A percentile compares a stretch with the other conserved stretches of the same genome.
Evolutionary conservation across 2,797 vertebrate genomes (phyloP).

Genomic region (Hippocampus kuda): DNA sequence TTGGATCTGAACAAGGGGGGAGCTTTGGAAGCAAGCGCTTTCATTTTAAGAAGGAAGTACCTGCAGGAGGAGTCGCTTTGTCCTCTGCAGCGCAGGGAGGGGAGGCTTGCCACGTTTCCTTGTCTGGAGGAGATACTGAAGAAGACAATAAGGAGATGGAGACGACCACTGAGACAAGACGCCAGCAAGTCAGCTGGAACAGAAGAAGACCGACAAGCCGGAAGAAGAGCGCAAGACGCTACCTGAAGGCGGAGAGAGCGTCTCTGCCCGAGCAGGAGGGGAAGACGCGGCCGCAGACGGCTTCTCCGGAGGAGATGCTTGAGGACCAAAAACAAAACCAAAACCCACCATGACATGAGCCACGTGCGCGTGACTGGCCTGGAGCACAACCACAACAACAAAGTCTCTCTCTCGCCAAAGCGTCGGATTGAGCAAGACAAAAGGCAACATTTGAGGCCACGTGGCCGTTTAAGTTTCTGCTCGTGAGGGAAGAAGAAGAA

Average conservation of each 20-base stretch:
- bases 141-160: constrained; percentile 29
- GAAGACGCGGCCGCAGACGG: constrained; percentile 21
- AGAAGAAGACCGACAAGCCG: constrained; percentile 7
- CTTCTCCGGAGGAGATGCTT: constrained; percentile 41
- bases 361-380: background rate
- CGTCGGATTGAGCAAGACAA: background rate
- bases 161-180: constrained; percentile 25
- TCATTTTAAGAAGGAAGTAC: constrained; percentile 22
- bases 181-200: constrained; percentile 14
- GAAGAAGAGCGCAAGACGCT: background rate
- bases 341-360: constrained; percentile 14
- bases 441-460: background rate
- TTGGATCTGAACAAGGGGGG: background rate
- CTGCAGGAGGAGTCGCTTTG: constrained; percentile 25
- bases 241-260: constrained; percentile 71
- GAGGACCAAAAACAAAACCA: constrained; percentile 45
- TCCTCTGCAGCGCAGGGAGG: constrained; percentile 11
- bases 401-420: background rate
- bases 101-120: constrained; percentile 40
- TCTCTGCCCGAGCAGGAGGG: constrained; percentile 45
- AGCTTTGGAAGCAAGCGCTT: background rate
- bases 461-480: background rate
- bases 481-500: background rate
- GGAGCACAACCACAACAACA: background rate
- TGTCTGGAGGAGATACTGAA: constrained; percentile 40